Conservation (phyloP, 2,888 invertebrate species). For the Nineta flava region DNA sequence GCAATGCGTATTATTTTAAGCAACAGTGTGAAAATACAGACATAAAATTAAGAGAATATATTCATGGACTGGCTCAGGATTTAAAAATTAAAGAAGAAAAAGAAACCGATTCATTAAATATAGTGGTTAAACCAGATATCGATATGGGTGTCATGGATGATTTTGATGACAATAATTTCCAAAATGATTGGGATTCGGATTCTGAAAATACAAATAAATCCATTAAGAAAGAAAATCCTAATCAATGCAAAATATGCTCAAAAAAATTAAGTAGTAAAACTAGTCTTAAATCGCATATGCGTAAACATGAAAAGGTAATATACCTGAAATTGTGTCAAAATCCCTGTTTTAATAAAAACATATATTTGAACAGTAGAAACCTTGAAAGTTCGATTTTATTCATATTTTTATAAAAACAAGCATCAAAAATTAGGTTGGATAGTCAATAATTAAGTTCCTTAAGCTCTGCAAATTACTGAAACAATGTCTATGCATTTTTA, state of each 20-base stretch:
- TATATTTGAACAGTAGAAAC: too few relatives aligned
- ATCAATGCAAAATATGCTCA: constrained; percentile 22
- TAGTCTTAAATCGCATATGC: constrained; percentile 15
- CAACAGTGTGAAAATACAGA: constrained; percentile 27
- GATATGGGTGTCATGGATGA: constrained; percentile 8
- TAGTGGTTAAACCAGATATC: constrained; percentile 17
- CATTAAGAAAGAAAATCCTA: constrained; percentile 13
- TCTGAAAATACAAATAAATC: neutral
- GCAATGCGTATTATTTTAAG: constrained; percentile 25
- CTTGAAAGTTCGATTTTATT: too few relatives aligned
- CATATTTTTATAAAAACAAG: too few relatives aligned
- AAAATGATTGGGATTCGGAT: neutral
- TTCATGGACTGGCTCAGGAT: constrained; percentile 7
- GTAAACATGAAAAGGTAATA: constrained; percentile 2
- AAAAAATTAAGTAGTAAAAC: constrained; percentile 21
- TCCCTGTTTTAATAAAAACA: too few relatives aligned
- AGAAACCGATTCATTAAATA: constrained; percentile 14
- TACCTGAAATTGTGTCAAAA: too few relatives aligned
- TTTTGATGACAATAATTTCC: neutral
- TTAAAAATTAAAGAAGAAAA: constrained; percentile 9
- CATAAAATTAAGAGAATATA: constrained; percentile 20
- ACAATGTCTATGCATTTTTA: too few relatives aligned
- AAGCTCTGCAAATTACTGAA: too few relatives aligned
- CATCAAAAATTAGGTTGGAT: too few relatives aligned
- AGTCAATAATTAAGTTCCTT: too few relatives aligned